phyloP scores from a whole-genome alignment of 2,888 invertebrate species.

The Mimumesa dahlbomi region DNA sequence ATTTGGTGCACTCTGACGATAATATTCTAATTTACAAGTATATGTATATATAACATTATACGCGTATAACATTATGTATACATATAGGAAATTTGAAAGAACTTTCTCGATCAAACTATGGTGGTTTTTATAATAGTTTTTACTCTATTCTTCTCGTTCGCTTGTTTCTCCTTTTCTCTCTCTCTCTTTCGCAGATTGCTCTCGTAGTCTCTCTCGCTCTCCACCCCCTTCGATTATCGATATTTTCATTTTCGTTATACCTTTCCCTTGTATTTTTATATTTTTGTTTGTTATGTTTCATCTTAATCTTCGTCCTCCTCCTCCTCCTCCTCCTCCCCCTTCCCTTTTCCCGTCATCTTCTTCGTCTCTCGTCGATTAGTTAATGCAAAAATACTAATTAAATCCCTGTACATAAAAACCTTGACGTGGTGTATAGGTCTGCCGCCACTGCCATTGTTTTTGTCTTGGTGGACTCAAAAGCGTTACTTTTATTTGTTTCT shows the following conservation, averaged over 20 bases:
- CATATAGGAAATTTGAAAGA: conserved; percentile 71
- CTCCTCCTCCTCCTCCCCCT: not conserved
- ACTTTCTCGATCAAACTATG: conserved; percentile 62
- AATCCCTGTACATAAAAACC: conserved; percentile 78
- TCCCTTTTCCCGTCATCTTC: conserved; percentile 1
- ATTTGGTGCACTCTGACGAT: conserved; percentile 24
- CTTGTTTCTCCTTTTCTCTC: conserved; percentile 12
- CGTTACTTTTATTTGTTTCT: conserved; percentile 67
- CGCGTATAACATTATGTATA: conserved; percentile 47
- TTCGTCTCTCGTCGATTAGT: conserved; percentile 47
- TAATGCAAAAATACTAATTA: conserved; percentile 79
- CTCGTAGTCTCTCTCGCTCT: conserved; percentile 8
- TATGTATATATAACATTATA: conserved; percentile 54
- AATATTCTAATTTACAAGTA: conserved; percentile 67
- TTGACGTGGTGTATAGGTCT: conserved; percentile 55
- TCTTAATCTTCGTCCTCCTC: not conserved
- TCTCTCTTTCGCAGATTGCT: conserved; percentile 17
- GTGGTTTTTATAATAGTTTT: conserved; percentile 26
- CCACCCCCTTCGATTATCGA: not conserved
- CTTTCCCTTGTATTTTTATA: not conserved
- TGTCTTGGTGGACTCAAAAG: conserved; percentile 63
- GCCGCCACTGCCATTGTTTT: conserved; percentile 27
- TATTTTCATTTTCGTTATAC: conserved; percentile 21
- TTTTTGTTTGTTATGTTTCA: not conserved
- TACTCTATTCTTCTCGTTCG: conserved; percentile 10